Conservation (phyloP, 2,797 vertebrate species). For the Mormyrus hasselquistii region DNA sequence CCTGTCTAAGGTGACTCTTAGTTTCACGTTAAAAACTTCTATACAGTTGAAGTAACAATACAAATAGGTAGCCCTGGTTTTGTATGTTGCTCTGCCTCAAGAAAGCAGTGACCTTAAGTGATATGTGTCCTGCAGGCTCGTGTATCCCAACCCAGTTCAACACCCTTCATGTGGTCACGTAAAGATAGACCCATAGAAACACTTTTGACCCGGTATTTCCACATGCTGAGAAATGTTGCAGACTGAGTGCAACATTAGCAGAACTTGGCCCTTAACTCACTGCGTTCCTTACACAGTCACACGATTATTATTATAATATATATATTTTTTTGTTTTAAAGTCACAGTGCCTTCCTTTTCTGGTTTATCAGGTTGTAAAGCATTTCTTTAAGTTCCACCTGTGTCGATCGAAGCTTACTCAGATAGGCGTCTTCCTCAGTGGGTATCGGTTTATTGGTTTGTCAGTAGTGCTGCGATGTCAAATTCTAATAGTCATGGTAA, state of each 20-base stretch:
- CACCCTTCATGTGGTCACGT: not conserved
- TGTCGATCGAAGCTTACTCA: not conserved
- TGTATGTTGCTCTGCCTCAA: not conserved
- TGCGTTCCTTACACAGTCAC: not conserved
- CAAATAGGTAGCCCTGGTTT: not conserved
- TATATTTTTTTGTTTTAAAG: not conserved
- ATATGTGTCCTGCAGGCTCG: not conserved
- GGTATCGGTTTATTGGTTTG: not conserved
- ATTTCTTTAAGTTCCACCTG: not conserved
- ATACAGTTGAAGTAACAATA: not conserved
- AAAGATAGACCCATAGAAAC: not conserved
- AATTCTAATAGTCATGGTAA: not conserved
- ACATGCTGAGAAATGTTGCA: not conserved
- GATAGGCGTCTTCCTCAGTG: not conserved
- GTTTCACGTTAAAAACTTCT: not conserved
- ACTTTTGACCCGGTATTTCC: not conserved
- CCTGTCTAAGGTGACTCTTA: not conserved
- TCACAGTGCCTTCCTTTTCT: not conserved
- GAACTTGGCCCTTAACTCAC: not conserved
- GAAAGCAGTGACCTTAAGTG: not conserved
- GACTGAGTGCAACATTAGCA: not conserved
- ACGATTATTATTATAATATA: not conserved
- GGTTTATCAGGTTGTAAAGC: not conserved
- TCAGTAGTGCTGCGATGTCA: not conserved
- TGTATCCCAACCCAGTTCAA: not conserved